Percentiles rank a stretch among this genome's conserved stretches.
phyloP scores from a whole-genome alignment of 2,113 vertebrate species.

The Apeltes quadracus region DNA sequence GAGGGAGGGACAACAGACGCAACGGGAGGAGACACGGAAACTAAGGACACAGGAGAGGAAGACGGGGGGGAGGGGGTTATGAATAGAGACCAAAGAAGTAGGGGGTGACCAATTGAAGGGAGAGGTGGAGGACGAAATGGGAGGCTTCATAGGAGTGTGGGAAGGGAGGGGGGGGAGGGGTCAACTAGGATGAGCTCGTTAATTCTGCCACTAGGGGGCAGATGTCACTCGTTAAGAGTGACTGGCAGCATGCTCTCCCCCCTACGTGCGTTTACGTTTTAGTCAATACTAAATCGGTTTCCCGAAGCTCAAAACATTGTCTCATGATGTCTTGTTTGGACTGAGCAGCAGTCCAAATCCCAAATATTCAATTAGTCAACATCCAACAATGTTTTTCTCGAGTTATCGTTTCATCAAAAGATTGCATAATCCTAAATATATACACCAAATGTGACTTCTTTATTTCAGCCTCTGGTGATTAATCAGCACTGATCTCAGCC shows the following conservation, averaged over 20 bases:
- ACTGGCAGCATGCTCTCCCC: conserved; percentile 10
- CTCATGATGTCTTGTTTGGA: background rate
- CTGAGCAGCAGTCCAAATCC: background rate
- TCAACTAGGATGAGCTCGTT: conserved; percentile 49
- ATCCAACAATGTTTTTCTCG: background rate
- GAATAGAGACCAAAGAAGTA: background rate
- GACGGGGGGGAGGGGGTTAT: background rate
- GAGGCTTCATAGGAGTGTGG: background rate
- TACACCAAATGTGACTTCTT: too few relatives aligned
- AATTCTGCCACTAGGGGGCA: conserved; percentile 74
- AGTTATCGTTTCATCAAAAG: background rate
- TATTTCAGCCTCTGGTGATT: background rate
- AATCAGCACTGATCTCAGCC: background rate
- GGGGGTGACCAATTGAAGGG: background rate
- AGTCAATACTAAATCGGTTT: background rate
- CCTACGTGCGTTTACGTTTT: background rate
- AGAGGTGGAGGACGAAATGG: background rate
- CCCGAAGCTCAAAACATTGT: background rate
- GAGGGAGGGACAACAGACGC: conserved; percentile 8
- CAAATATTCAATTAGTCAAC: background rate
- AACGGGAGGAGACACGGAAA: conserved; percentile 6
- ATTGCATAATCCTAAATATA: too few relatives aligned
- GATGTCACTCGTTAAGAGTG: conserved; percentile 54
- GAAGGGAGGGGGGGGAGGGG: background rate
- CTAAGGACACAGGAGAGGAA: background rate